Evolutionary conservation across 1,140 invertebrate species (phyloP).

Genomic region (Doryteuthis pealeii): DNA sequence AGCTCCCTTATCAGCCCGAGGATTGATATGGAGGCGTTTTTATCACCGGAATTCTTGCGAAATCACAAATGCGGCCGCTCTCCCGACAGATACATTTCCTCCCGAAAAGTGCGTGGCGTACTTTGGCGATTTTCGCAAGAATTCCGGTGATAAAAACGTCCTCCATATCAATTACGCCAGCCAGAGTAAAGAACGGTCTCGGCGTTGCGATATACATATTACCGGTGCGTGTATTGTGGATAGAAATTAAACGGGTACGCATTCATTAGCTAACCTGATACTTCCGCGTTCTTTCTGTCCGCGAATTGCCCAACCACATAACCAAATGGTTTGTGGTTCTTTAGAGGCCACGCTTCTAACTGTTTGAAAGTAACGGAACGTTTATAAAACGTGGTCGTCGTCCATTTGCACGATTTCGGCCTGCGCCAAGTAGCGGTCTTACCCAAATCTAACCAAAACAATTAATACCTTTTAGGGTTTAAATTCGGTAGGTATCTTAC

Average conservation of each 20-base stretch:
- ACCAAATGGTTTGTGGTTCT: neutral
- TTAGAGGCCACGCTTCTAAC: neutral
- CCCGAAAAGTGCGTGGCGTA: neutral
- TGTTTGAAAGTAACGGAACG: slow-evolving; percentile 12
- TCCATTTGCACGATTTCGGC: slow-evolving; percentile 38
- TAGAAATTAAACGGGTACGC: slow-evolving; percentile 23
- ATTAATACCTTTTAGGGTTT: slow-evolving; percentile 33
- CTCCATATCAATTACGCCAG: slow-evolving; percentile 44
- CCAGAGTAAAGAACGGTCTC: slow-evolving; percentile 35
- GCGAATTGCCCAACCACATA: neutral
- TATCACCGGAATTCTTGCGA: slow-evolving; percentile 38
- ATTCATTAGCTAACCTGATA: slow-evolving; percentile 14
- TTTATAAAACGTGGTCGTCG: slow-evolving; percentile 36
- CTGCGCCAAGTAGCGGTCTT: slow-evolving; percentile 21
- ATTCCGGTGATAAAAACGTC: slow-evolving; percentile 55
- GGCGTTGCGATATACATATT: slow-evolving; percentile 52
- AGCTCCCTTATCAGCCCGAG: too few relatives aligned
- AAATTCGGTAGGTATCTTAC: slow-evolving; percentile 32
- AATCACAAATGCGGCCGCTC: too few relatives aligned
- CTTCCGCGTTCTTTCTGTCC: slow-evolving; percentile 17
- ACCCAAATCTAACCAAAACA: slow-evolving; percentile 36
- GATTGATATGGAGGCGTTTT: slow-evolving; percentile 54
- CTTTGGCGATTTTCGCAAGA: slow-evolving; percentile 18
- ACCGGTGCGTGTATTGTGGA: slow-evolving; percentile 47
- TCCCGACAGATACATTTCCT: neutral